phyloP scores from a whole-genome alignment of 2,113 vertebrate species.

The Formicarius rufipectus region DNA sequence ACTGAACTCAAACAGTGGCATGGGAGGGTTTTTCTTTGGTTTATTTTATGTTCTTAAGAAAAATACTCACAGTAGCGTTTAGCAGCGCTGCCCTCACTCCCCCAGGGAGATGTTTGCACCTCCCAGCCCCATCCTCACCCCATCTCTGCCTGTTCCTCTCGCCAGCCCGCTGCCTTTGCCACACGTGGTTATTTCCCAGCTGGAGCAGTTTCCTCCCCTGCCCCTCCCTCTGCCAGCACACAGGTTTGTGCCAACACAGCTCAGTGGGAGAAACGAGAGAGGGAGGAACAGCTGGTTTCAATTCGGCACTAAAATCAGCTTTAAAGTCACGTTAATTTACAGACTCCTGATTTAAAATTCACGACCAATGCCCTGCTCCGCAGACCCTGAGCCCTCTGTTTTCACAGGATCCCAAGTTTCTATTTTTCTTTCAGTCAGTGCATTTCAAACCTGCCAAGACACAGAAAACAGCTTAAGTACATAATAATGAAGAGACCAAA shows the following conservation, averaged over 20 bases:
- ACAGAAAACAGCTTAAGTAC: not conserved
- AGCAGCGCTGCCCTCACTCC: not conserved
- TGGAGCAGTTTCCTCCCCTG: not conserved
- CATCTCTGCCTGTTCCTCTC: not conserved
- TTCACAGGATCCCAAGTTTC: not conserved
- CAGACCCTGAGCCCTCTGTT: not conserved
- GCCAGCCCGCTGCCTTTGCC: not conserved
- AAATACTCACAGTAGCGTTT: not conserved
- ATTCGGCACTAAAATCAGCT: not conserved
- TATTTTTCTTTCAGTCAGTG: not conserved
- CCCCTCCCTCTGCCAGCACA: not conserved
- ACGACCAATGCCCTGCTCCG: not conserved
- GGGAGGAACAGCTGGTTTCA: not conserved
- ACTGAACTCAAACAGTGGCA: not conserved
- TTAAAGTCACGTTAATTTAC: not conserved
- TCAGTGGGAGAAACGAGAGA: not conserved
- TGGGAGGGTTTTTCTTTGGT: accelerated
- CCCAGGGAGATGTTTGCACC: not conserved
- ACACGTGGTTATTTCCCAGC: not conserved
- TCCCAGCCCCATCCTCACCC: not conserved
- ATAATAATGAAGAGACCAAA: not conserved
- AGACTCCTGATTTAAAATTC: not conserved
- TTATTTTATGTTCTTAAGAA: too few relatives aligned
- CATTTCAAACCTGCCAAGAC: not conserved
- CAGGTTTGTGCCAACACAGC: not conserved